phyloP scores from a whole-genome alignment of 2,888 invertebrate genomes.

The Gibbula magus region DNA sequence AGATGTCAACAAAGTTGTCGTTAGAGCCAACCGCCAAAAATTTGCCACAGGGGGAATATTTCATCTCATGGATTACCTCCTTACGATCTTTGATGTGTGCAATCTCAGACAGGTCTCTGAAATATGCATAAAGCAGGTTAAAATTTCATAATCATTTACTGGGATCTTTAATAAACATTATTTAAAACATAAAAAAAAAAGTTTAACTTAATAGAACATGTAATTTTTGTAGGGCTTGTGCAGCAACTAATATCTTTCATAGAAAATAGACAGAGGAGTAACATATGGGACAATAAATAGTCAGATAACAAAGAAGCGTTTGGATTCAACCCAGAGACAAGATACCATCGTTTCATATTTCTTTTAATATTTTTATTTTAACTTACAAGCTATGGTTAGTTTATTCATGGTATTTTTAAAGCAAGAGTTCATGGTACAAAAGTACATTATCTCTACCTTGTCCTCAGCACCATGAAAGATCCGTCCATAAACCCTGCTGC shows the following conservation, averaged over 20 bases:
- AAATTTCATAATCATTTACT: neutral
- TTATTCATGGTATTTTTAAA: too few relatives aligned
- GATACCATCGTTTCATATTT: too few relatives aligned
- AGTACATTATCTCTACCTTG: constrained; percentile 60
- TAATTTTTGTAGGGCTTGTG: too few relatives aligned
- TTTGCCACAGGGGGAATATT: constrained; percentile 75
- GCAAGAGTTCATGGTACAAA: neutral
- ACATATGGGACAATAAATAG: neutral
- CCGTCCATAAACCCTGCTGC: constrained; percentile 74
- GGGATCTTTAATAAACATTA: neutral
- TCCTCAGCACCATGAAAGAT: constrained; percentile 71
- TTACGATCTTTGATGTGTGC: constrained; percentile 73
- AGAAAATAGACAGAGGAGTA: neutral
- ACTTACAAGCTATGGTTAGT: neutral
- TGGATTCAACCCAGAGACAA: too few relatives aligned
- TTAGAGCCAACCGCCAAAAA: constrained; percentile 76
- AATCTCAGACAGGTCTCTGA: constrained; percentile 73
- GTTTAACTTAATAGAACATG: too few relatives aligned
- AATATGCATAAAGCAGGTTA: neutral
- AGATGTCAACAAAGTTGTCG: constrained; percentile 76
- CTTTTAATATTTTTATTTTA: too few relatives aligned
- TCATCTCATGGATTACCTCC: constrained; percentile 76
- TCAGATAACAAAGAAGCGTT: neutral
- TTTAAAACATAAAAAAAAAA: too few relatives aligned
- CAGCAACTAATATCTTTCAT: too few relatives aligned